Base-by-base conservation (phyloP, 2,113 vertebrate genomes). In the Electrona antarctica region DNA sequence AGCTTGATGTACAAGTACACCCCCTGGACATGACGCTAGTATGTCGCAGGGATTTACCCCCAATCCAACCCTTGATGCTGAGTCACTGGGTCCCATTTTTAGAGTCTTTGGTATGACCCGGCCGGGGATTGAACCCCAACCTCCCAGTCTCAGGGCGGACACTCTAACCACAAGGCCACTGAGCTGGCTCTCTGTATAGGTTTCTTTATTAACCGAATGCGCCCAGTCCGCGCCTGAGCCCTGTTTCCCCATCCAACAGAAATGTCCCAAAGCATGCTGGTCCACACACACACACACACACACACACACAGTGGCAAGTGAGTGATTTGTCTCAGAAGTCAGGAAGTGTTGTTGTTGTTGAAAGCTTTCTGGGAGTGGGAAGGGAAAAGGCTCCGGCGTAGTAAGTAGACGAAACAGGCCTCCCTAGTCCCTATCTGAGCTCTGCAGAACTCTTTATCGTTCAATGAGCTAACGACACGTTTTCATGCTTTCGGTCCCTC, bases 371-470 rank as follows among this genome's bases (percentile, higher is more conserved):
- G 41, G 67, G 69, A 74, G 61, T 11, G 0, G 21, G 61, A 73
- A 59, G 71, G 86, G 68, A 83, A 85, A 80, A 21, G 60, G 62
- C 3, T 21, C 66, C 54, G 0, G 41, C 11, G 76, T 21, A 72
- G 76, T 60, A 84, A 72, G 76, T 60, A 84, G 86, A 89, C 75
- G 5, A 78, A 86, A 91, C 86, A 86, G 0, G 54, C 52, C 6
- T 73, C 70, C 21, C 21, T 21, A 21, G 21, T 21, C 21, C 21
- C 66, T 88, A 81, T 90, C 85, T 85, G 14, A 54, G 74, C 13
- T 4, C 58, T 66, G 76, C 83, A 75, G 78, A 52, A 28, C 73
- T 57, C 33, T 79, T 81, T 67, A 82, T 86, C 77, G 79, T 67
- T 11, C 7, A 69, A 65, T 65, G 60, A 66, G 67, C 74, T 80